Conservation (phyloP, 2,888 invertebrate species). For the Eupithecia tripunctaria region DNA sequence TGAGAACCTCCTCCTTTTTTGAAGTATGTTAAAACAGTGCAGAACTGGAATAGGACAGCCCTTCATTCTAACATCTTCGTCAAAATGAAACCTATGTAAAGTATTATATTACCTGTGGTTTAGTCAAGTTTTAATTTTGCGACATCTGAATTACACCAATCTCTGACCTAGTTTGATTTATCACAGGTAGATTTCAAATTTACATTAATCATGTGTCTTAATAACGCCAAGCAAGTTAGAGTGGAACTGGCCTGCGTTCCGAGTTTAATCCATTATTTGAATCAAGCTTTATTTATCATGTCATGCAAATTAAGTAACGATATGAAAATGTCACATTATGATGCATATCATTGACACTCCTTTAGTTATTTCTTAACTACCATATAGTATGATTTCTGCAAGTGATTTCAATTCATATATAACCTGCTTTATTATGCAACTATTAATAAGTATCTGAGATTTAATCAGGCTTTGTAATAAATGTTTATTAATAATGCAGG, state of each 20-base stretch:
- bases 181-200: neutral
- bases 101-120: too few species aligned
- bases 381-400: neutral
- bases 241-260: too few species aligned
- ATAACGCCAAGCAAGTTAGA: conserved; percentile 13
- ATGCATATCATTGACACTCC: conserved; percentile 1
- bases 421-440: conserved; percentile 8
- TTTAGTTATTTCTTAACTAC: neutral
- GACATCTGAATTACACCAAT: too few species aligned
- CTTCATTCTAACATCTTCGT: too few species aligned
- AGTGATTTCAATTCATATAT: conserved; percentile 8
- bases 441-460: conserved; percentile 1
- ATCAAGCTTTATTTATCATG: conserved; percentile 26
- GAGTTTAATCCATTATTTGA: conserved; percentile 17
- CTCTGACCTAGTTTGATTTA: neutral
- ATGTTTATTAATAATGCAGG: neutral
- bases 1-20: too few species aligned
- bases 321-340: neutral
- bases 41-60: too few species aligned
- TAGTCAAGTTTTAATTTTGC: too few species aligned
- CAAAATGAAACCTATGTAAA: too few species aligned
- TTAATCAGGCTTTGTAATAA: neutral
- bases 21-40: too few species aligned
- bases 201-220: conserved; percentile 7
- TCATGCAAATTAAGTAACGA: conserved; percentile 31